Evolutionary conservation across 2,888 invertebrate genomes (phyloP).

Genomic region (Podabrus alpinus): DNA sequence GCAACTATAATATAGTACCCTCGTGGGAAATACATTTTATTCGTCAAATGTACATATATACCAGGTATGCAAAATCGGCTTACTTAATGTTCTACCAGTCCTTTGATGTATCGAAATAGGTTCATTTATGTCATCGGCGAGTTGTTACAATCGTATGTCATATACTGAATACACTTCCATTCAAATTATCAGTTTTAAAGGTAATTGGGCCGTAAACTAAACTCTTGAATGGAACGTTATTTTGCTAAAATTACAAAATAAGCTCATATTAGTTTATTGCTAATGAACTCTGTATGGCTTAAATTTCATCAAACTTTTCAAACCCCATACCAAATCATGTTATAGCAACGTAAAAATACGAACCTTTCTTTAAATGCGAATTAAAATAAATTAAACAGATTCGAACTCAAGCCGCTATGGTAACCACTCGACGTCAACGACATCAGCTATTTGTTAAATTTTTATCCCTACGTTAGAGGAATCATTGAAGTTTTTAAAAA

Average conservation of each 20-base stretch:
- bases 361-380: background rate
- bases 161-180: background rate
- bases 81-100: background rate
- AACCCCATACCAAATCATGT: background rate
- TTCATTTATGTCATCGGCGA: background rate
- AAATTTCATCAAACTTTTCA: background rate
- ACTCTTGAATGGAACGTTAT: background rate
- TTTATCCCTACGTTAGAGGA: background rate
- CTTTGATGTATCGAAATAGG: background rate
- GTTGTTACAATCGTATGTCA: background rate
- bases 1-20: slow-evolving; percentile 43
- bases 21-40: slow-evolving; percentile 47
- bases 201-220: background rate
- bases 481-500: background rate
- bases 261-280: background rate
- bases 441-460: background rate
- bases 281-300: background rate
- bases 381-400: background rate
- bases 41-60: slow-evolving; percentile 42
- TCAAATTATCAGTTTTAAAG: background rate
- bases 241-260: background rate
- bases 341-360: background rate
- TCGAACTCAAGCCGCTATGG: background rate
- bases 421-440: no score
- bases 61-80: background rate